Evolutionary conservation across 92 coral and sea anemone species (phyloP).

Genomic region (Paramuricea clavata): DNA sequence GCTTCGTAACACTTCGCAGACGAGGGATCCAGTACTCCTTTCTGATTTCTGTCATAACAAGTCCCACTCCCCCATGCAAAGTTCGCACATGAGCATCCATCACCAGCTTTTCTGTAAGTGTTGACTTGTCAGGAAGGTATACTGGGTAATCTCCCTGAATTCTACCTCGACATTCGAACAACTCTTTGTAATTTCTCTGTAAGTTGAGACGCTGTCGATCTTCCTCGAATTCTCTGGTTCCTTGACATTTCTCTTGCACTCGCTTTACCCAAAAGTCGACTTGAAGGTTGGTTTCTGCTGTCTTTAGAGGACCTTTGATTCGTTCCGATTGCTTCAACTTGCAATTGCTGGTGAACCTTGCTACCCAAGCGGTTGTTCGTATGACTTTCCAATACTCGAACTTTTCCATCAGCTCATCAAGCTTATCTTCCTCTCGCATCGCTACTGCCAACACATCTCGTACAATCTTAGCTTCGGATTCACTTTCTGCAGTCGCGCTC

Average conservation of each 20-base stretch:
- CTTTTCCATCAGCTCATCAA: conserved; percentile 53
- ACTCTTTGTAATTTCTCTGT: not conserved
- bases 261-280: not conserved
- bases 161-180: not conserved
- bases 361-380: conserved; percentile 50
- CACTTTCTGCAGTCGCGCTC: not conserved
- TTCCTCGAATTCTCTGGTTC: not conserved
- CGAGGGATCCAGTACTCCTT: conserved; percentile 12
- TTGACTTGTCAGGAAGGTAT: not conserved
- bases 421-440: not conserved
- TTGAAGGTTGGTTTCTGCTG: not conserved
- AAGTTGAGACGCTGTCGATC: not conserved
- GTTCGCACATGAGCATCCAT: too few species aligned
- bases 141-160: conserved; percentile 8
- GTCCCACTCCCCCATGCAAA: conserved; percentile 6
- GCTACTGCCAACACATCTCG: conserved; percentile 33
- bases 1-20: not conserved
- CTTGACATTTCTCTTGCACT: not conserved
- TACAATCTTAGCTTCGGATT: conserved; percentile 36
- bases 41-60: not conserved
- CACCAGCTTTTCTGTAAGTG: too few species aligned
- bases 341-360: conserved; percentile 45
- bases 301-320: conserved; percentile 46
- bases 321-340: conserved; percentile 2
- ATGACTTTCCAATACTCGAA: conserved; percentile 45